Percentiles rank a stretch among this genome's conserved stretches.
Conservation (phyloP, 2,797 vertebrate genomes). For the Schizopygopsis malacanthus region DNA sequence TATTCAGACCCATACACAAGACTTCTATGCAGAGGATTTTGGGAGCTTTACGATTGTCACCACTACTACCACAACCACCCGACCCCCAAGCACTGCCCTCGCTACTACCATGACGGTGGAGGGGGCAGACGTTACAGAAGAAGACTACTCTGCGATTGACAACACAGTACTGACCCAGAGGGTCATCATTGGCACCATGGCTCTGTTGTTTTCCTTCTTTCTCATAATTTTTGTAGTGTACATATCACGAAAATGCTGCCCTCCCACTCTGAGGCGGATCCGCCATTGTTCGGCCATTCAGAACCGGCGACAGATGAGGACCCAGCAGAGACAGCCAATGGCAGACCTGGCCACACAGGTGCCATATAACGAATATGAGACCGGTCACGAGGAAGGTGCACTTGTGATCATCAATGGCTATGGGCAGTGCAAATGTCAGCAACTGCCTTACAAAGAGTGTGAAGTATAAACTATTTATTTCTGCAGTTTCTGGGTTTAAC, state of each 20-base stretch:
- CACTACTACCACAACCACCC: constrained; percentile 71
- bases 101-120: constrained; percentile 71
- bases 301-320: constrained; percentile 97
- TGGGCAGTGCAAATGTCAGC: constrained; percentile 99
- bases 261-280: constrained; percentile 94
- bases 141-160: constrained; percentile 89
- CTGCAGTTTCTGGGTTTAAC: constrained; percentile 77
- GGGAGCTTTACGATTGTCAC: constrained; percentile 91
- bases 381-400: constrained; percentile 94
- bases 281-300: constrained; percentile 98
- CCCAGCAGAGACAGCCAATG: constrained; percentile 97
- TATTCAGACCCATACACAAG: constrained; percentile 90
- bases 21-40: constrained; percentile 94
- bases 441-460: constrained; percentile 99
- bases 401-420: constrained; percentile 99
- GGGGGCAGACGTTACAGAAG: constrained; percentile 87
- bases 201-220: constrained; percentile 99
- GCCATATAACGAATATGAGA: constrained; percentile 97
- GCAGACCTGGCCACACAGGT: constrained; percentile 97
- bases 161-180: constrained; percentile 96
- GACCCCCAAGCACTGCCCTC: constrained; percentile 73
- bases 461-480: constrained; percentile 95
- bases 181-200: constrained; percentile 99
- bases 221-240: constrained; percentile 99
- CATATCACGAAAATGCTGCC: constrained; percentile 99